Evolutionary conservation across 2,888 invertebrate genomes (phyloP).

Genomic region (Teinopalpus imperialis): DNA sequence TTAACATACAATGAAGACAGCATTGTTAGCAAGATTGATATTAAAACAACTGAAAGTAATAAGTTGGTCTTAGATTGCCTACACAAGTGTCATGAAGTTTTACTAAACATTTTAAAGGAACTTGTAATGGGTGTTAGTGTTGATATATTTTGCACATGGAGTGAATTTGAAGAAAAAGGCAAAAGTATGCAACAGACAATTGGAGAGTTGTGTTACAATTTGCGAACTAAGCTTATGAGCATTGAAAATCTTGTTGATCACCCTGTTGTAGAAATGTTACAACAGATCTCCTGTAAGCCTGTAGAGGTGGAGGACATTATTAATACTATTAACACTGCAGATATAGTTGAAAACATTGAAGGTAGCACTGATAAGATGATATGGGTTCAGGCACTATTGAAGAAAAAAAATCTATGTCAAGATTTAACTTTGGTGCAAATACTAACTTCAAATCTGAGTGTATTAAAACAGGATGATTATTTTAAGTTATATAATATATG

Average conservation of each 20-base stretch:
- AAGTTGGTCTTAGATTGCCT: constrained; percentile 48
- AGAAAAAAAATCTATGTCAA: constrained; percentile 51
- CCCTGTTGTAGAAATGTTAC: constrained; percentile 55
- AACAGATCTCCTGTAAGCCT: constrained; percentile 61
- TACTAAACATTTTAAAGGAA: constrained; percentile 56
- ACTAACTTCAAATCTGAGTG: constrained; percentile 43
- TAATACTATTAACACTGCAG: constrained; percentile 43
- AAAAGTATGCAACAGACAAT: constrained; percentile 61
- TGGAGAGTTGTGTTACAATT: constrained; percentile 60
- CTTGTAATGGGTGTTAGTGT: constrained; percentile 66
- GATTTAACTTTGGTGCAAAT: constrained; percentile 44
- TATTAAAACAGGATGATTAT: constrained; percentile 48
- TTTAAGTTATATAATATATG: constrained; percentile 45
- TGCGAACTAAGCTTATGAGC: constrained; percentile 42
- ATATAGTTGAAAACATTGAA: constrained; percentile 52
- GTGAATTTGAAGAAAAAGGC: constrained; percentile 61
- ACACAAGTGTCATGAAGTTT: constrained; percentile 45
- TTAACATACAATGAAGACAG: constrained; percentile 48
- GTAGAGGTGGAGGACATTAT: constrained; percentile 53
- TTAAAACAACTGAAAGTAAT: constrained; percentile 43
- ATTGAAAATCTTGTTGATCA: constrained; percentile 48
- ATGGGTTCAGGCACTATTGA: constrained; percentile 59
- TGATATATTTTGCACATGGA: constrained; percentile 72
- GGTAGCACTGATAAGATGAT: constrained; percentile 41
- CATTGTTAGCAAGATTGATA: constrained; percentile 35